These are phyloP conservation scores for Rhabditophanes sp. DNA, from an alignment of 2,888 invertebrate species.

Conservation along the genomic window DNA sequence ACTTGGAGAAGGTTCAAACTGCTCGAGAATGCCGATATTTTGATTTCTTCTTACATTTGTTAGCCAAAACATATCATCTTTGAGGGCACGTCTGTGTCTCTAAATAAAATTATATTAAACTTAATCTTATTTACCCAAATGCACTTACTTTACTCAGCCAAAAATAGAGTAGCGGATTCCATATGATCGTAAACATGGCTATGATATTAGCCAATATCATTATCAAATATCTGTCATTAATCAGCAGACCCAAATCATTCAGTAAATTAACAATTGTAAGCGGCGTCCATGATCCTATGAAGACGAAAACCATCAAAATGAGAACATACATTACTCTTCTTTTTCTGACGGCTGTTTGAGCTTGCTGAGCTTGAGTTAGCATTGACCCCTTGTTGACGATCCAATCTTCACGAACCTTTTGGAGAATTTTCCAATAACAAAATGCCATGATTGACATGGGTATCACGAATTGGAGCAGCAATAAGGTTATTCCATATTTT, in stretches of 20 bases:
- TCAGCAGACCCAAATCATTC: conserved; percentile 26
- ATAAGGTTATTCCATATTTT: conserved; percentile 19
- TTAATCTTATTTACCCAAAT: not conserved
- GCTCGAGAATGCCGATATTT: conserved; percentile 21
- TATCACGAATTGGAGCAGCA: conserved; percentile 34
- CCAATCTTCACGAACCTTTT: conserved; percentile 39
- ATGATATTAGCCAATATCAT: conserved; percentile 35
- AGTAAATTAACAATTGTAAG: conserved; percentile 36
- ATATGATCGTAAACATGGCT: conserved; percentile 41
- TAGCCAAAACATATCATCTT: conserved; percentile 42
- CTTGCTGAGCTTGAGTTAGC: conserved; percentile 41
- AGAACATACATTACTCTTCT: conserved; percentile 22
- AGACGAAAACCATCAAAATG: conserved; percentile 37
- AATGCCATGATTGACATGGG: conserved; percentile 37
- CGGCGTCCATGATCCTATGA: conserved; percentile 38
- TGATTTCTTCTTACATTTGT: conserved; percentile 31
- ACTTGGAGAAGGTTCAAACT: conserved; percentile 38
- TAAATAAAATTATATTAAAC: conserved; percentile 10
- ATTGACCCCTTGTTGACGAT: conserved; percentile 39
- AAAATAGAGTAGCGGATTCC: conserved; percentile 42
- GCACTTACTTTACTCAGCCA: conserved; percentile 39
- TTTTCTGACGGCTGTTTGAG: conserved; percentile 21
- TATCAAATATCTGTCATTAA: too few relatives aligned
- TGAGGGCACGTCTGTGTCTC: conserved; percentile 38
- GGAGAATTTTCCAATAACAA: conserved; percentile 42